Conservation (phyloP, 53 echinoderm and acorn worm species). For the Echinarachnius parma region DNA sequence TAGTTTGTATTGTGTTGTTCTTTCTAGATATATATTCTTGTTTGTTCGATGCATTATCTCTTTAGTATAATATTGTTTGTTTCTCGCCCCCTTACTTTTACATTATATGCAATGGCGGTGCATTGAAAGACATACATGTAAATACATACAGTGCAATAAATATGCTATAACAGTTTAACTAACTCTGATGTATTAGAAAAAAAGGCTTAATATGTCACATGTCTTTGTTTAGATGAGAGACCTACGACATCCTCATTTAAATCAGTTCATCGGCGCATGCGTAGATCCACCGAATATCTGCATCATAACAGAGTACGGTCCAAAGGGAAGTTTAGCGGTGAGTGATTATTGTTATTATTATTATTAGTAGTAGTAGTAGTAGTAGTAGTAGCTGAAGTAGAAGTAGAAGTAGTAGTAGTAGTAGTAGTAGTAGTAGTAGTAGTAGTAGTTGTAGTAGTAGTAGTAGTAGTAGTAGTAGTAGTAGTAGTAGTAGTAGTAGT, state of each 20-base stretch:
- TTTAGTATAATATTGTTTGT: no score
- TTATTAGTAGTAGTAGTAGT: conserved; percentile 17
- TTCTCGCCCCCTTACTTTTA: no score
- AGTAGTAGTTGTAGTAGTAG: conserved; percentile 7
- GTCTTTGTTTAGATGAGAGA: conserved; percentile 77
- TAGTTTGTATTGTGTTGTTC: no score
- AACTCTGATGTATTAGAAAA: no score
- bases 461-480: conserved; percentile 20
- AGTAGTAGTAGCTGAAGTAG: conserved; percentile 14
- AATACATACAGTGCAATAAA: no score
- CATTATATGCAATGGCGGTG: no score
- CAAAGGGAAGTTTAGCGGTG: conserved; percentile 94
- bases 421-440: neutral
- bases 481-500: conserved; percentile 22
- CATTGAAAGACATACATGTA: no score
- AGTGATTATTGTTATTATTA: neutral
- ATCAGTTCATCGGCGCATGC: conserved; percentile 91
- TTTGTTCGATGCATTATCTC: no score
- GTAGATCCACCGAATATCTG: conserved; percentile 81
- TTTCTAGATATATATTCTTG: no score
- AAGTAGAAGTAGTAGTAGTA: neutral
- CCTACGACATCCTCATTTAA: conserved; percentile 79
- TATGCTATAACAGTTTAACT: no score
- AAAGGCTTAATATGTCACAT: no score
- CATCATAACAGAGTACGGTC: conserved; percentile 87